Base-by-base conservation (phyloP, 2,888 invertebrate genomes). In the Acanthosepion lycidas region DNA sequence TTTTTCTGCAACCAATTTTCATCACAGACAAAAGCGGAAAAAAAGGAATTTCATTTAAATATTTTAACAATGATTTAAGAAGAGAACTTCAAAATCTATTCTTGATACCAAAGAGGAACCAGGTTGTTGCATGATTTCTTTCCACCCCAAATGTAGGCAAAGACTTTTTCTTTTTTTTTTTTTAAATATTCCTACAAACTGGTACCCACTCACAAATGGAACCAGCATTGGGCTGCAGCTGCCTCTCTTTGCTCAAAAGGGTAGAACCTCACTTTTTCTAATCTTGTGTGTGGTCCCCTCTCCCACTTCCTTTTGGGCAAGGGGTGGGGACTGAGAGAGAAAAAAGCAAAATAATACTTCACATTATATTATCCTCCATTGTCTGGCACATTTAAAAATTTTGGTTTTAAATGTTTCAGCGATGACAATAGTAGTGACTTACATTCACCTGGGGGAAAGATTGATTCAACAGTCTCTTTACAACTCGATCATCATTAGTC, bases 1-100 rank as follows among this genome's bases (percentile, higher is more conserved):
- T 78, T 78, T 78, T 78, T 78, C 78, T 78, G 78, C 78, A 78
- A 78, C 33, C 78, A 78, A 78, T 78, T n/a, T 78, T 78, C 78
- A 78, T 78, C 78, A 78, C 78, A 78, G 78, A 78, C 78, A 78
- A 78, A 78, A 78, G 78, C 59, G 6, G 23, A 78, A n/a, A 78
- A 78, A 78, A 33, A 78, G 78, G 33, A 78, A n/a, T 18, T 78
- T 78, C 78, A 78, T 78, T 78, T 78, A 78, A 78, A 78, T 78
- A 78, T 78, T 78, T 78, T 78, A n/a, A n/a, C n/a, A n/a, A 20
- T 59, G 59, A 59, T 59, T 59, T 59, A 59, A 59, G 59, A n/a
- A n/a, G 78, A 78, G 12, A 78, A 78, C 78, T 78, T 78, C n/a
- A 78, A 78, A 33, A 78, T n/a, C n/a, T 78, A 78, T 78, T 78